Evolutionary conservation across 1,140 invertebrate genomes (phyloP), one percentile per base, ranked within the genome.

Genomic region (Chlorops oryzae): DNA sequence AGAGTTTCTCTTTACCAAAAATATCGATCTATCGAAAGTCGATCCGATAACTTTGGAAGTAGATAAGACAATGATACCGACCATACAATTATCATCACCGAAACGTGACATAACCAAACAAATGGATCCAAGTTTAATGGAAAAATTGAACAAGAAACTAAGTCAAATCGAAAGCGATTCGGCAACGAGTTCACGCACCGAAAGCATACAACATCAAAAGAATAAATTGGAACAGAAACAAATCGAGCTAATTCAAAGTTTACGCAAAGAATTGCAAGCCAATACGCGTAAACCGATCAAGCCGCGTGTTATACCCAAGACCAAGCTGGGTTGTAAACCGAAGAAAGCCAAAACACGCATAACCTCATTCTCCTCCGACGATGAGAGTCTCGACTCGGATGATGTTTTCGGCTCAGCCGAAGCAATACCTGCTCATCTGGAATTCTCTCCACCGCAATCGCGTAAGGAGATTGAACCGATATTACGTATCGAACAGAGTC

Each of bases 101-200:
- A 83, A 82, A 58, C 68, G 81, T 27, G 81, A 83, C 65, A 84
- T 83, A 28, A 79, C 81, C 5, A 80, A 81, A 57, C 73, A 73
- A 49, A 79, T 84, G 55, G 81, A 84, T 70, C 81, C 81, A 17
- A 75, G 76, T 13, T 66, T 83, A 23, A 65, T 84, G 27, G 82
- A 84, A 62, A 80, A 81, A 13, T 64, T 84, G 7, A 84, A 81
- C 66, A 82, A 80, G n/a, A 84, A 84, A 73, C 64, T 84, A 3
- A 83, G 81, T 59, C 81, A 83, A 68, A 84, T 84, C 39, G 82
- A 84, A 71, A 83, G 81, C 54, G 82, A 84, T 65, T 83, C 81
- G 1, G 81, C 81, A 0, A 83, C 81, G 2, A 83, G 81, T 59
- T 83, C 81, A 2, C 78, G 81, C 63, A 83, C 81, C 3, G 81